Evolutionary conservation across 1,140 invertebrate species (phyloP), one percentile per base, ranked within the genome.

Genomic region (Asbolus verrucosus): DNA sequence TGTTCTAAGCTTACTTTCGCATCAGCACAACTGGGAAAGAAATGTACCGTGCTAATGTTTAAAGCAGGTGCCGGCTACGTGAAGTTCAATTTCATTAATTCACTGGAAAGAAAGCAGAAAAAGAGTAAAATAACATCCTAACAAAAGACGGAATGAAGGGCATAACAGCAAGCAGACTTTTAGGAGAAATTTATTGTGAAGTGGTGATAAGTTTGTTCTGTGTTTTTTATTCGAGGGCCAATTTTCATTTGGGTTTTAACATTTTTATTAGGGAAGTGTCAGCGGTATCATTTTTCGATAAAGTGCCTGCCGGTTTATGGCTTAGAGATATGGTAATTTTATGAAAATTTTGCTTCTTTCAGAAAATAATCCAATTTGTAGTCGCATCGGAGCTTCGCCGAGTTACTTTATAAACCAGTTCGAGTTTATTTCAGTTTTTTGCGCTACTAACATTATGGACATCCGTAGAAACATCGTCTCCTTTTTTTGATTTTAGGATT

Each of bases 221-320:
- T n/a, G n/a, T n/a, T n/a, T n/a, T n/a, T n/a, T n/a, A n/a, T n/a
- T n/a, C n/a, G n/a, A n/a, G n/a, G n/a, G n/a, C n/a, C n/a, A 11
- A 11, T n/a, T n/a, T 8, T 27, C 21, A 54, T 27, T n/a, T 27
- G 46, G 46, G 13, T 19, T 54, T 54, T 54, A 13, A 24, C 46
- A 54, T 54, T 54, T 54, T 54, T 54, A 27, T 54, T 24, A 54
- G n/a, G 18, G n/a, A 11, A 36, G 33, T 36, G 33, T 54, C 21
- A 21, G 8, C 46, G 46, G 13, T 54, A 54, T 54, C 21, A 54
- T 54, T 54, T 54, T 54, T 11, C 46, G 46, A 54, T 54, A 54
- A 54, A 11, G 11, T 11, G 33, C 11, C 33, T 3, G 11, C 33
- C 33, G 33, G 33, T 36, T 36, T 36, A 36, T 11, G 11, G 5